Evolutionary conservation across 2,797 vertebrate genomes (phyloP).

Genomic region (Tapera naevia): DNA sequence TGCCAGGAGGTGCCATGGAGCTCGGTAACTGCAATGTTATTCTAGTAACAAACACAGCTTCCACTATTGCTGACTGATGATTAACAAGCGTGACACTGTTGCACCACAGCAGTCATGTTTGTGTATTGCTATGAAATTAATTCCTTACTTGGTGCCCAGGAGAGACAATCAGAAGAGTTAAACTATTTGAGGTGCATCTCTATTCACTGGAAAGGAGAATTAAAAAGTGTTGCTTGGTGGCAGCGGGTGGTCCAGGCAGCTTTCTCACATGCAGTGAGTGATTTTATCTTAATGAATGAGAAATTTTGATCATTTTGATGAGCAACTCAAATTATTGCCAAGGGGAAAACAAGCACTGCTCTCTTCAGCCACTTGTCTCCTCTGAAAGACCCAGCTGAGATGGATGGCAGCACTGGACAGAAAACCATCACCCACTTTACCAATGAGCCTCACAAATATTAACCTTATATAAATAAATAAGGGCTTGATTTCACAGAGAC

Average conservation of each 20-base stretch:
- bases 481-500: constrained; percentile 33
- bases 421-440: constrained; percentile 22
- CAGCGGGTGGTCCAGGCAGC: background rate
- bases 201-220: background rate
- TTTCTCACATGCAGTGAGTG: background rate
- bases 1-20: background rate
- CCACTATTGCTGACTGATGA: background rate
- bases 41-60: background rate
- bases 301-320: background rate
- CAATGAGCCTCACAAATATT: constrained; percentile 30
- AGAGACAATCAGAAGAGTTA: background rate
- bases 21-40: background rate
- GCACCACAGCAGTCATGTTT: background rate
- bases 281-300: background rate
- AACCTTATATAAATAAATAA: constrained; percentile 58
- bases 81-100: background rate
- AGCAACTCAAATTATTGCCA: background rate
- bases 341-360: background rate
- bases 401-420: constrained; percentile 14
- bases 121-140: background rate
- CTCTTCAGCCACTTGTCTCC: background rate
- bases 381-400: background rate
- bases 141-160: background rate
- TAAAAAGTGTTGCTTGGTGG: background rate
- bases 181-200: background rate